These are phyloP conservation scores for Porites rus DNA, from an alignment of 92 coral and sea anemone species.

Conservation along the genomic window DNA sequence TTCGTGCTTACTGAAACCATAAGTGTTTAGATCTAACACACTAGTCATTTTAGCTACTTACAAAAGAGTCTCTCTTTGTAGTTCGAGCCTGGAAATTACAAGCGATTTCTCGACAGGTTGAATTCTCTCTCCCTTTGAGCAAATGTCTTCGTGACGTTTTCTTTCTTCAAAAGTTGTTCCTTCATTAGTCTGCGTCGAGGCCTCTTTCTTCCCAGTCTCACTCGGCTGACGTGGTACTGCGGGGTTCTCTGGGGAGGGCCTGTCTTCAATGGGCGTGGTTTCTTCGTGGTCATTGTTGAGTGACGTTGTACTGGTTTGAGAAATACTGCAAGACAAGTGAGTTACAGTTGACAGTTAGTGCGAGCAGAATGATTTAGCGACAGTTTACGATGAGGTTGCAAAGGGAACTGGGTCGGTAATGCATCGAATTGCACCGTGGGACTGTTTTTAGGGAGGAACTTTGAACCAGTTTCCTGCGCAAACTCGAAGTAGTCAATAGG, in stretches of 20 bases:
- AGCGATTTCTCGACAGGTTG: background rate
- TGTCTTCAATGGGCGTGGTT: background rate
- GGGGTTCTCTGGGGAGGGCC: background rate
- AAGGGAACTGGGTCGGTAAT: too few relatives aligned
- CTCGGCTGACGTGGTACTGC: background rate
- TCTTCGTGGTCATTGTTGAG: conserved; percentile 1
- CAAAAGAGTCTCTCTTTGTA: conserved; percentile 58
- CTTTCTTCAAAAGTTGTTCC: background rate
- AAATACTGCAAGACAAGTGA: background rate
- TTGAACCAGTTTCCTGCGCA: too few relatives aligned
- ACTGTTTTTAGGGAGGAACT: too few relatives aligned
- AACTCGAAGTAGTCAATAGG: too few relatives aligned
- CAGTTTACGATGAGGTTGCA: too few relatives aligned
- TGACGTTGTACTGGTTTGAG: conserved; percentile 24
- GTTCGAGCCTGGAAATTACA: conserved; percentile 52
- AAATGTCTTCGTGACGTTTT: background rate
- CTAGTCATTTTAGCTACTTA: conserved; percentile 18
- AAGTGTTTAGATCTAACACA: too few relatives aligned
- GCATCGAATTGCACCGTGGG: too few relatives aligned
- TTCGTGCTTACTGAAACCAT: too few relatives aligned
- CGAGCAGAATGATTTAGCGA: too few relatives aligned
- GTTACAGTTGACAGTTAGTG: too few relatives aligned
- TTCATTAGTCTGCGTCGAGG: conserved; percentile 7
- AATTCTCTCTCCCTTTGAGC: background rate
- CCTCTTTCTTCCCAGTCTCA: conserved; percentile 6